Evolutionary conservation across 2,888 invertebrate species (phyloP), one percentile per base, ranked within the genome.

Genomic region (Myopa testacea): DNA sequence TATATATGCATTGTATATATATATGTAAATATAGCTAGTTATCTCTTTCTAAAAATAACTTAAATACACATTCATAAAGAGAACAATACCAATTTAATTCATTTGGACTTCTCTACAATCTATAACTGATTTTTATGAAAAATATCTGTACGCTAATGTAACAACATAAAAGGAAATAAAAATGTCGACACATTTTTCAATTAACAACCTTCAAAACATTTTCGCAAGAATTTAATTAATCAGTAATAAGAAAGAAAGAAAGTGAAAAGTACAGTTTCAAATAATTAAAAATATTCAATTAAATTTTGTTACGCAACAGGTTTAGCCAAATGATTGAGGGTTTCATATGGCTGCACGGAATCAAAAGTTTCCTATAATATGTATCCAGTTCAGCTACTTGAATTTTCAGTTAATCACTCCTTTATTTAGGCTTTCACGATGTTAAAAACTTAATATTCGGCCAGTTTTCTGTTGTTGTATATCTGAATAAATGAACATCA

Each of bases 11-110:
- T 75, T 40, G 26, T 75, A 75, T 19, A 40, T 78, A 79, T 81
- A 81, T 79, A 74, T 78, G 77, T 78, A 73, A 76, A 77, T 80
- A 81, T 79, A 80, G 81, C 75, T 76, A 78, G 70, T 76, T 78
- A 80, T 69, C 67, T 75, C 68, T 63, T 60, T 60, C 75, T 75
- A 75, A 60, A 73, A 60, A 40, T 69, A 69, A 75, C 68, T 69
- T 75, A 75, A 81, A 81, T 80, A 80, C 78, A 80, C 72, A 78
- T 73, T 72, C 77, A 73, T 70, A 72, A 60, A 78, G 79, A 78
- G 69, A 78, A 78, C 71, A 81, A 78, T 75, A 80, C 78, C 62
- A 77, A 78, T 79, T 78, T 77, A 77, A 77, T 79, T 80, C 67
- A 77, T 67, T 80, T 78, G 78, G 79, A 79, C 73, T 77, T 76